Conservation (phyloP, 2,888 invertebrate genomes). For the Eupithecia subumbrata region DNA sequence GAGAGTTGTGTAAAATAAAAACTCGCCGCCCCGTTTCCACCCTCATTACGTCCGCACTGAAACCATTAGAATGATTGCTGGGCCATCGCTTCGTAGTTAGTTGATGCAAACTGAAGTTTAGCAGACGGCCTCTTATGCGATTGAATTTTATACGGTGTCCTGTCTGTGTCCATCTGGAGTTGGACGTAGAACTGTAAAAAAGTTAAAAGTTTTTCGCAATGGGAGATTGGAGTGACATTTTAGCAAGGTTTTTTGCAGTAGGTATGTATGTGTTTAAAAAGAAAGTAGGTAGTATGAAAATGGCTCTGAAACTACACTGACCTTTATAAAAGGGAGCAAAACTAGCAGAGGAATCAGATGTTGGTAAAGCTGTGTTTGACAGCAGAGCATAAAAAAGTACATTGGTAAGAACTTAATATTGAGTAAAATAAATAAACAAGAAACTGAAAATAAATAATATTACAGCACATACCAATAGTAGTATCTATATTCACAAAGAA, state of each 20-base stretch:
- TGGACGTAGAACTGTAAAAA: not conserved
- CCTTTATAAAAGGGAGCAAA: not conserved
- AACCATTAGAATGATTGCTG: slow-evolving; percentile 80
- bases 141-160: slow-evolving; percentile 68
- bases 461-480: too few species aligned
- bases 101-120: slow-evolving; percentile 66
- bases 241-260: not conserved
- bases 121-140: slow-evolving; percentile 74
- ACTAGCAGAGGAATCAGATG: not conserved
- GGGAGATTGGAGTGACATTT: not conserved
- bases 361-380: not conserved
- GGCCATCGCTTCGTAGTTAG: slow-evolving; percentile 59
- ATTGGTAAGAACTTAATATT: not conserved
- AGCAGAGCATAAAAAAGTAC: not conserved
- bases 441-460: not conserved
- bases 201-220: not conserved
- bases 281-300: not conserved
- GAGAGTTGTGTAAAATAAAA: not conserved
- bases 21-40: not conserved
- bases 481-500: too few species aligned
- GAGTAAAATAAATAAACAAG: not conserved
- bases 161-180: slow-evolving; percentile 33
- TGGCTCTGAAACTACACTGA: not conserved
- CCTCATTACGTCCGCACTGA: slow-evolving; percentile 38
- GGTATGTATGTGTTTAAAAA: not conserved